Evolutionary conservation across 2,888 invertebrate genomes (phyloP).

Genomic region (Drosophila barbarae): DNA sequence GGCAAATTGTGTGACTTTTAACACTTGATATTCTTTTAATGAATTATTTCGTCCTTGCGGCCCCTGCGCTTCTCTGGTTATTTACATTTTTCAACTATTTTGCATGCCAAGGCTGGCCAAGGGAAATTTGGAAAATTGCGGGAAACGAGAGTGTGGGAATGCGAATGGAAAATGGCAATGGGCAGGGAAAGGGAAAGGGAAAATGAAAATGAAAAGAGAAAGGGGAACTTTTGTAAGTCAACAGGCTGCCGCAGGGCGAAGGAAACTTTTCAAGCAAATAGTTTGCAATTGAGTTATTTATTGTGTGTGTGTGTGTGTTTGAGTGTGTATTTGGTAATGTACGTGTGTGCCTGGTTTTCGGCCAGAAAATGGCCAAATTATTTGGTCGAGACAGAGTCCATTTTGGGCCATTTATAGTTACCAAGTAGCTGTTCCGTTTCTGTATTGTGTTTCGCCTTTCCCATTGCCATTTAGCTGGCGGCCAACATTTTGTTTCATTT

Average conservation of each 20-base stretch:
- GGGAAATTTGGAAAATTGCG: conserved; percentile 3
- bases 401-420: conserved; percentile 7
- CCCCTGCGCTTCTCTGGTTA: conserved; percentile 41
- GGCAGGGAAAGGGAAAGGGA: not conserved
- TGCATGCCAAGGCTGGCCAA: conserved; percentile 44
- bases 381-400: conserved; percentile 44
- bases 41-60: conserved; percentile 60
- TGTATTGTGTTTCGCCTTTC: conserved; percentile 26
- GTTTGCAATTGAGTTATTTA: conserved; percentile 73
- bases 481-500: conserved; percentile 49
- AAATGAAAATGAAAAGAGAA: not conserved
- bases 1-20: conserved; percentile 73
- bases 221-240: conserved; percentile 50
- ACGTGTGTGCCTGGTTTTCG: conserved; percentile 22
- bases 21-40: conserved; percentile 74
- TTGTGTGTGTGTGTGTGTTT: conserved; percentile 42
- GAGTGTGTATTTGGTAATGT: conserved; percentile 14
- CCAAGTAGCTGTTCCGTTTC: conserved; percentile 42
- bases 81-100: conserved; percentile 72
- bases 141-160: conserved; percentile 1
- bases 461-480: conserved; percentile 56
- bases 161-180: not conserved
- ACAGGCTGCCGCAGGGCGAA: conserved; percentile 44
- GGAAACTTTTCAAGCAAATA: conserved; percentile 68
- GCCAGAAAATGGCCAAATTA: conserved; percentile 65